Evolutionary conservation across 2,888 invertebrate species (phyloP), one percentile per base, ranked within the genome.

Genomic region (Mamestra brassicae): DNA sequence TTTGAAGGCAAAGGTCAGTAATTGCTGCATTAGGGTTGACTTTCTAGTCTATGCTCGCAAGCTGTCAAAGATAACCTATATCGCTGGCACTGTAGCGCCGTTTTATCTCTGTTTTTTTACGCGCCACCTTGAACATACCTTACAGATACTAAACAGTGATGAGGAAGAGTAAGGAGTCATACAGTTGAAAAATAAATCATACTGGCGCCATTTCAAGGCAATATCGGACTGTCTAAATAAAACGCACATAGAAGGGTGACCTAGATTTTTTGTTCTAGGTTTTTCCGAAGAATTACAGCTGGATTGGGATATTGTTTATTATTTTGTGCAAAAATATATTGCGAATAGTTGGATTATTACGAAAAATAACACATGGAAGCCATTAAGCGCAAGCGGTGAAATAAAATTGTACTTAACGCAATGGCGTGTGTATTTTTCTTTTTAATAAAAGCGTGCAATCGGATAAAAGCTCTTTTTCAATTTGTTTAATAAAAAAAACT

Each of bases 101-200:
- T 57, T 75, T 70, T 75, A 78, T 76, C 70, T 84, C 38, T 60
- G 10, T 10, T 47, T 71, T 70, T 74, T 82, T 77, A 76, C 34
- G 58, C 13, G 54, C 74, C 50, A 78, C 83, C 78, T 85, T 83
- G 85, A 76, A 74, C 64, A 72, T 74, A 83, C 71, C 68, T 71
- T 73, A 69, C 57, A 45, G 54, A 76, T 81, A 85, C 78, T 71
- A 88, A 82, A 86, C 79, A 88, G 80, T 85, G 83, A 87, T 83
- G 84, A 87, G 86, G 82, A 89, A 89, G 84, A 81, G 75, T 77
- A 74, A 83, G 60, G 66, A 80, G 83, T 84, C 45, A 78, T 78
- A 83, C 72, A 87, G 83, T 85, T 73, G 65, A 84, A 86, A 76
- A 55, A 87, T 90, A 90, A 88, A 88, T 89, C 84, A 86, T 82